Evolutionary conservation across 2,888 invertebrate species (phyloP).

Genomic region (Helicoverpa assulta): DNA sequence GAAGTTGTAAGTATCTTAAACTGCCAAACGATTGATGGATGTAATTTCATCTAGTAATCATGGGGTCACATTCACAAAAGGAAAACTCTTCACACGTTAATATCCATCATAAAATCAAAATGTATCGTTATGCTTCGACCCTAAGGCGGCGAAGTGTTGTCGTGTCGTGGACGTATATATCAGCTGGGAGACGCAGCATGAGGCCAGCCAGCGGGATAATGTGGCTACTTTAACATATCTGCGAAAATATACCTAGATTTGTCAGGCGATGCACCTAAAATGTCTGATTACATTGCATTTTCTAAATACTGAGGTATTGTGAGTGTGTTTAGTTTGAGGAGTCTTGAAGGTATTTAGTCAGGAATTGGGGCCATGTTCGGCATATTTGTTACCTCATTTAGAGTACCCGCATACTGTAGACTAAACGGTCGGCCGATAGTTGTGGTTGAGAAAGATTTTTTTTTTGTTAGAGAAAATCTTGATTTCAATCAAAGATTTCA

Average conservation of each 20-base stretch:
- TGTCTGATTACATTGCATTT: slow-evolving; percentile 17
- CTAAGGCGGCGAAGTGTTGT: slow-evolving; percentile 54
- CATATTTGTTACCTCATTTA: too few relatives aligned
- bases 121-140: slow-evolving; percentile 33
- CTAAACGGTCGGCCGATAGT: too few relatives aligned
- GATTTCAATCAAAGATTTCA: too few relatives aligned
- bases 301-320: slow-evolving; percentile 1
- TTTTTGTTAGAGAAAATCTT: too few relatives aligned
- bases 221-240: slow-evolving; percentile 63
- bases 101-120: neutral
- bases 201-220: slow-evolving; percentile 48
- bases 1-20: too few relatives aligned
- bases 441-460: too few relatives aligned
- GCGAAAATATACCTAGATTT: slow-evolving; percentile 64
- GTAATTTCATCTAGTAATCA: too few relatives aligned
- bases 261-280: slow-evolving; percentile 65
- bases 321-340: neutral
- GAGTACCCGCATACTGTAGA: too few relatives aligned
- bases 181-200: slow-evolving; percentile 57
- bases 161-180: slow-evolving; percentile 63
- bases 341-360: too few relatives aligned
- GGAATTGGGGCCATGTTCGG: neutral
- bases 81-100: too few relatives aligned
- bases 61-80: too few relatives aligned
- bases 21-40: too few relatives aligned